Evolutionary conservation across 2,888 invertebrate genomes (phyloP).

Genomic region (Fragum fragum): DNA sequence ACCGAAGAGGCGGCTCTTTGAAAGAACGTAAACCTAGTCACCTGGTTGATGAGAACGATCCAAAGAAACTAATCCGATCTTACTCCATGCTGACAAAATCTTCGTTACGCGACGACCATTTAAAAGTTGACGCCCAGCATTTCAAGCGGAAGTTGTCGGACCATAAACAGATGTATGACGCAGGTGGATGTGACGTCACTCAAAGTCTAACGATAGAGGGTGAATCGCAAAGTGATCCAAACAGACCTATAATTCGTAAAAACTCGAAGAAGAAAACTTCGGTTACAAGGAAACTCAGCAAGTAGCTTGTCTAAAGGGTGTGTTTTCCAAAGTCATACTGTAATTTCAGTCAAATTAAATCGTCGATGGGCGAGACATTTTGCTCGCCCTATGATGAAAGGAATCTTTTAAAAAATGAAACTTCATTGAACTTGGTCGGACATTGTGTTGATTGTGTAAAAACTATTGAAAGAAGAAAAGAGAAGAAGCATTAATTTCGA

Average conservation of each 20-base stretch:
- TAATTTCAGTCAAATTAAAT: no score
- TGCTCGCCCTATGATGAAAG: no score
- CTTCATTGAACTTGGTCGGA: no score
- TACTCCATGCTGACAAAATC: constrained; percentile 44
- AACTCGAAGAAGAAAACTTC: constrained; percentile 46
- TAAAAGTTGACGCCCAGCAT: constrained; percentile 5
- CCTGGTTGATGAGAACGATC: neutral
- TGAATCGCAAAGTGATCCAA: neutral
- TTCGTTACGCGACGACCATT: constrained; percentile 33
- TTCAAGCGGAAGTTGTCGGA: neutral
- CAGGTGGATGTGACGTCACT: constrained; percentile 3
- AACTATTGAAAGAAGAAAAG: no score
- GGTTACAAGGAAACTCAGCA: neutral
- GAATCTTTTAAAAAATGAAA: no score
- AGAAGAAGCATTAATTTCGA: no score
- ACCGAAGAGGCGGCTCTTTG: constrained; percentile 52
- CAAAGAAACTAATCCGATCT: constrained; percentile 40
- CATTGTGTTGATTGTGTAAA: no score
- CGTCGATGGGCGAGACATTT: no score
- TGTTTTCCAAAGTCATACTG: no score
- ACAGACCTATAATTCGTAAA: constrained; percentile 27
- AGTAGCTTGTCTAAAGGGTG: neutral
- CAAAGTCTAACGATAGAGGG: neutral
- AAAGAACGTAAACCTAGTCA: constrained; percentile 52
- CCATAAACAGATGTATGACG: neutral